Percentiles rank a stretch among this genome's conserved stretches.
Conservation (phyloP, 2,113 vertebrate genomes). For the Semicossyphus pulcher region DNA sequence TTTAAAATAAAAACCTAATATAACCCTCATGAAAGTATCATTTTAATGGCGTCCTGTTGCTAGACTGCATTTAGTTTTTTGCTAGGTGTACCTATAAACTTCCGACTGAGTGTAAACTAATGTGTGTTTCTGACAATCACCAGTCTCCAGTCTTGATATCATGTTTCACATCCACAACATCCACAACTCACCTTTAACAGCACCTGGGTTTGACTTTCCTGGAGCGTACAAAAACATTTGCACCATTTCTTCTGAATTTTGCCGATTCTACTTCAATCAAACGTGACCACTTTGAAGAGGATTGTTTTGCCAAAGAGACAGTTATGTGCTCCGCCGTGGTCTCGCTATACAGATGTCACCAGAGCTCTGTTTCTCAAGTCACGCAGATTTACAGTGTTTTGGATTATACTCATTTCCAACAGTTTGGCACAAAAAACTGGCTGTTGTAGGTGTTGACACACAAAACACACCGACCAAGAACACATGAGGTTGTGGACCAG, state of each 20-base stretch:
- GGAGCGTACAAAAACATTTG: not conserved
- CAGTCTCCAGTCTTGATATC: not conserved
- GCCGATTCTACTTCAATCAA: not conserved
- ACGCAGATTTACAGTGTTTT: slow-evolving; percentile 7
- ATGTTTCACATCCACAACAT: no score
- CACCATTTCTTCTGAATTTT: not conserved
- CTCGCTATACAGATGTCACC: not conserved
- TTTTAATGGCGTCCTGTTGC: not conserved
- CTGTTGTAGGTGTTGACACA: not conserved
- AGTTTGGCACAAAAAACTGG: not conserved
- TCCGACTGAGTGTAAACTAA: not conserved
- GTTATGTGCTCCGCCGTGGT: not conserved
- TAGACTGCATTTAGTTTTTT: not conserved
- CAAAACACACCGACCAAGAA: not conserved
- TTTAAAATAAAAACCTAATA: not conserved
- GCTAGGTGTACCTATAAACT: slow-evolving; percentile 14
- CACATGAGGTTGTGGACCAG: not conserved
- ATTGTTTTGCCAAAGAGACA: not conserved
- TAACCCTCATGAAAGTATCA: not conserved
- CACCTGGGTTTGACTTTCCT: not conserved
- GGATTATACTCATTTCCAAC: not conserved
- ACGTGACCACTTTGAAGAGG: not conserved
- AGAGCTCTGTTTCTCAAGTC: no score
- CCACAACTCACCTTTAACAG: no score
- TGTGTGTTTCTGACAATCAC: slow-evolving; percentile 1